A percentile compares a stretch with the other conserved stretches of the same genome.
phyloP scores from a whole-genome alignment of 2,797 vertebrate genomes.

The Corythornis leucogaster region DNA sequence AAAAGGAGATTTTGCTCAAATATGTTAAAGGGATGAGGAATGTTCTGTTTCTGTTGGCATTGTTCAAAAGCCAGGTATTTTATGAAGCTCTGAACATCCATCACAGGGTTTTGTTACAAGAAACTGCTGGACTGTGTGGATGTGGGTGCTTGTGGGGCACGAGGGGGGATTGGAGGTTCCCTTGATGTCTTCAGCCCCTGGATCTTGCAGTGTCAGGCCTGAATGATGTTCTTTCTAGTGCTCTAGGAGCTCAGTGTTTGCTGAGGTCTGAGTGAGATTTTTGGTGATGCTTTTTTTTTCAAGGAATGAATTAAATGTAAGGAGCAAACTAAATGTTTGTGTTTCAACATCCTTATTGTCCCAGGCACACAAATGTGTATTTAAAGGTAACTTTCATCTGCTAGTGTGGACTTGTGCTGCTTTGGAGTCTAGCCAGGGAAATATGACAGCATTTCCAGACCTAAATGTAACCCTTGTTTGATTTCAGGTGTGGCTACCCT shows the following conservation, averaged over 20 bases:
- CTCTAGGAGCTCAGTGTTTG: background rate
- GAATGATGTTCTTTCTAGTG: background rate
- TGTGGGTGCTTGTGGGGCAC: background rate
- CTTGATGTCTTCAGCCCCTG: background rate
- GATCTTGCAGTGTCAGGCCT: background rate
- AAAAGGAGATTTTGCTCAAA: background rate
- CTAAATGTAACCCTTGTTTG: background rate
- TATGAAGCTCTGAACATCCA: background rate
- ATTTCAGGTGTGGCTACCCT: slow-evolving; percentile 50
- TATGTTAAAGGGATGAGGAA: background rate
- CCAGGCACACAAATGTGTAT: background rate
- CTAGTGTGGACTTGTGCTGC: background rate
- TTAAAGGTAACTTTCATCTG: background rate
- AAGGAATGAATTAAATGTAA: background rate
- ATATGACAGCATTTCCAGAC: background rate
- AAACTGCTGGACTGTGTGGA: background rate
- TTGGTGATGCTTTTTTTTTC: background rate
- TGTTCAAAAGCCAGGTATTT: background rate
- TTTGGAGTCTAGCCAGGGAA: background rate
- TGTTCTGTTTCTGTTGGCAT: background rate
- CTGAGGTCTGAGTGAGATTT: background rate
- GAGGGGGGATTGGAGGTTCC: background rate
- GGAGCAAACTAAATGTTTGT: background rate
- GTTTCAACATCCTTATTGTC: background rate
- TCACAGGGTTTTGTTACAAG: background rate